Percentiles rank a stretch among this genome's conserved stretches.
phyloP scores from a whole-genome alignment of 2,888 invertebrate genomes.

The Xanthorhoe designata region DNA sequence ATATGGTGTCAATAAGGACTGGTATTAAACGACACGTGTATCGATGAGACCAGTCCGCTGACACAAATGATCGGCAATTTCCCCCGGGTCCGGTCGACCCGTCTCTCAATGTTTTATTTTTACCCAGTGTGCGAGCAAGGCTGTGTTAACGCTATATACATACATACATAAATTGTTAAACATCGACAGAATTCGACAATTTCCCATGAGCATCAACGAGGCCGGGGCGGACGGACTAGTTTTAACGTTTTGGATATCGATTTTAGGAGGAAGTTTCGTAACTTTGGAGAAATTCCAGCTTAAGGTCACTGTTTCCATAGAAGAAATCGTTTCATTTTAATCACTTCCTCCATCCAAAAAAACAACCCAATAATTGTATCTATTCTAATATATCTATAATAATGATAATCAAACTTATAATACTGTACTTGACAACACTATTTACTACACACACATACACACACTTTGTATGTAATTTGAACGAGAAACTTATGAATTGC shows the following conservation, averaged over 20 bases:
- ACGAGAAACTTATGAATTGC: constrained; percentile 51
- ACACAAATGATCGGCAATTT: constrained; percentile 66
- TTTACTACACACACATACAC: too few relatives aligned
- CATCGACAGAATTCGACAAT: constrained; percentile 56
- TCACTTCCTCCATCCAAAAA: too few relatives aligned
- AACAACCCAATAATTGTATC: too few relatives aligned
- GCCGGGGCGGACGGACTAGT: constrained; percentile 16
- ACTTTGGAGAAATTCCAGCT: background rate
- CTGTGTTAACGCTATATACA: constrained; percentile 52
- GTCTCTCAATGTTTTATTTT: constrained; percentile 59
- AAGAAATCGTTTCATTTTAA: background rate
- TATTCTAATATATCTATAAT: too few relatives aligned
- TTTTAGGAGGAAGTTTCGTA: constrained; percentile 3
- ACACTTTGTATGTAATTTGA: constrained; percentile 40
- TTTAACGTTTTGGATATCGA: constrained; percentile 13
- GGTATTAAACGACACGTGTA: constrained; percentile 47
- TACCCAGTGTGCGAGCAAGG: constrained; percentile 43
- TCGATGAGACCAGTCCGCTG: constrained; percentile 58
- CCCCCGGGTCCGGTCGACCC: constrained; percentile 51
- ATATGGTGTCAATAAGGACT: constrained; percentile 33
- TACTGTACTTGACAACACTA: constrained; percentile 24
- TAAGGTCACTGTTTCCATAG: background rate
- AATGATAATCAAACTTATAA: too few relatives aligned
- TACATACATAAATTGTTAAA: constrained; percentile 55
- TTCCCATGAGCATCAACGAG: constrained; percentile 56